Base-by-base conservation (phyloP, 2,797 vertebrate genomes). In the Gallinago nigripennis region DNA sequence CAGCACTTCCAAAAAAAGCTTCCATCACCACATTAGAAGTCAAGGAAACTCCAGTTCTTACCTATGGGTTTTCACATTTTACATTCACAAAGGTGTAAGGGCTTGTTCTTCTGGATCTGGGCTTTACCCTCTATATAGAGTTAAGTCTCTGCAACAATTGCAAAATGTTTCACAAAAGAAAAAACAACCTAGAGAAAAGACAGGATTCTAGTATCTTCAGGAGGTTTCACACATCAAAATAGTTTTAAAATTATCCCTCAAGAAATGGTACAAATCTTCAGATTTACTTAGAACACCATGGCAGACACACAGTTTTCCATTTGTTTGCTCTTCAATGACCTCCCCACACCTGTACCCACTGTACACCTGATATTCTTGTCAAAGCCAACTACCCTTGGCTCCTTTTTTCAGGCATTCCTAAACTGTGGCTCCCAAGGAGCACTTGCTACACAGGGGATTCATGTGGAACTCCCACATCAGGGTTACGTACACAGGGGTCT, bases 271-370 rank as follows among this genome's bases (percentile, higher is more conserved):
- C 10, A 63, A 41, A 70, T 43, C 72, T 79, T 77, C 64, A 81
- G 28, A 56, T 69, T 75, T 68, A 68, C 45, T 78, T 83, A 72
- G 53, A 87, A 81, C 39, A 68, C 41, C 1, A 5, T 0, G 21
- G 46, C 48, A 95, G 45, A 86, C 72, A 70, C 19, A 6, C 31
- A 63, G 33, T 83, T 61, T 94, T 93, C 79, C 8, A 5, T 75
- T 66, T 69, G 46, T 58, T 79, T 88, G 72, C 73, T 90, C 35
- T 93, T 90, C 93, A 96, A 88, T 73, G 81, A 82, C 41, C 33
- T 76, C 31, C 19, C 61, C 75, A 17, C 17, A 28, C 28, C 31
- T 70, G 50, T 53, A 64, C 81, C 54, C 84, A 50, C 60, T 13
- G 66, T 37, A 77, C 25, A 72, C 17, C 39, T 28, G 17, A 72